Evolutionary conservation across 2,888 invertebrate genomes (phyloP).

Genomic region (Argyresthia albistria): DNA sequence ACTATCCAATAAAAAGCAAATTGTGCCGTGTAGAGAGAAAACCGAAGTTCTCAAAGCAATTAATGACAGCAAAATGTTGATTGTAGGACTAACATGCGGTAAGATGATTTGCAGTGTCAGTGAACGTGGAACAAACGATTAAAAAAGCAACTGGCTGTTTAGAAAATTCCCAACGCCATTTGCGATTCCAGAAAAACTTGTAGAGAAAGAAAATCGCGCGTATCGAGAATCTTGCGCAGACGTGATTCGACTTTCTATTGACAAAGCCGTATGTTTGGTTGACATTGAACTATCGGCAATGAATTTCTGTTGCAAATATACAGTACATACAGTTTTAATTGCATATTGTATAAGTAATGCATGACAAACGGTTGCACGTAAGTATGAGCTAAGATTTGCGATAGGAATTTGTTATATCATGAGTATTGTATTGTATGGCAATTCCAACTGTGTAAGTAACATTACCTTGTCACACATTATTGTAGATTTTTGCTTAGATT

Average conservation of each 20-base stretch:
- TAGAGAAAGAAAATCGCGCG: constrained; percentile 29
- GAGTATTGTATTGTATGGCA: too few species aligned
- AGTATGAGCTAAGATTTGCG: too few species aligned
- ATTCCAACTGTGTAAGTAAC: too few species aligned
- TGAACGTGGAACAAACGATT: constrained; percentile 3
- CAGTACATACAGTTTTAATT: background rate
- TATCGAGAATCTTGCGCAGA: constrained; percentile 12
- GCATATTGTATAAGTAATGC: background rate
- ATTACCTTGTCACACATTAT: too few species aligned
- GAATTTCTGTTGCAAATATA: constrained; percentile 8
- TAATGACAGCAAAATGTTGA: background rate
- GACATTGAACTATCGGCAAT: constrained; percentile 5
- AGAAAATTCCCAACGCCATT: constrained; percentile 10
- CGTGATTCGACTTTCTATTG: constrained; percentile 26
- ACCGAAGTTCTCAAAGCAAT: background rate
- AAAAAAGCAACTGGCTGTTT: constrained; percentile 7
- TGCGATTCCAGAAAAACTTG: constrained; percentile 16
- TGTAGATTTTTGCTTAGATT: too few species aligned
- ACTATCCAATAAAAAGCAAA: constrained; percentile 8
- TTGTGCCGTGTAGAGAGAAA: background rate
- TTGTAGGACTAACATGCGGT: background rate
- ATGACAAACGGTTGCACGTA: too few species aligned
- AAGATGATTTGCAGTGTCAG: background rate
- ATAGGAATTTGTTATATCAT: too few species aligned
- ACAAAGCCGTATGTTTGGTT: constrained; percentile 12